Conservation (phyloP, 2,113 vertebrate species). For the Smithornis capensis region DNA sequence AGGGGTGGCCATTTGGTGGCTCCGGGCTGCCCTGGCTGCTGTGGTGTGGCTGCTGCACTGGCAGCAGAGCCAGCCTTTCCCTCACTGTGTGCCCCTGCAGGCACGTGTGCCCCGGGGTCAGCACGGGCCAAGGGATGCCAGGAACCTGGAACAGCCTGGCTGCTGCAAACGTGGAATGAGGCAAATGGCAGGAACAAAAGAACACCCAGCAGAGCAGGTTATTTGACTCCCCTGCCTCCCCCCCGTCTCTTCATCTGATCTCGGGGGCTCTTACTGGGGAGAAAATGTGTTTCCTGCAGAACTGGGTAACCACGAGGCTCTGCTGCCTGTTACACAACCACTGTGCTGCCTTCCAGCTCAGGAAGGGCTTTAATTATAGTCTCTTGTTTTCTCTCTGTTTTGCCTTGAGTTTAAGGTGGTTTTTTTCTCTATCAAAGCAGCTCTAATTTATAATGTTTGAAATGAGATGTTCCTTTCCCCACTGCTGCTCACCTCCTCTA, state of each 20-base stretch:
- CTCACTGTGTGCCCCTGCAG: no score
- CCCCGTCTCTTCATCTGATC: background rate
- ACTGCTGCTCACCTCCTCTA: background rate
- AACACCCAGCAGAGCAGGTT: background rate
- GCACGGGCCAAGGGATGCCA: background rate
- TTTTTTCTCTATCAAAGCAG: background rate
- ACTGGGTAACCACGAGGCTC: fast-evolving
- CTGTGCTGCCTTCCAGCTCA: background rate
- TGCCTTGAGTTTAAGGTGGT: background rate
- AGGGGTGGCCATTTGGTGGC: no score
- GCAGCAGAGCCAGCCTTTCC: background rate
- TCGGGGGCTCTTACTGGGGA: background rate
- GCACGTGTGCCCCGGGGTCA: no score
- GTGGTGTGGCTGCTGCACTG: background rate
- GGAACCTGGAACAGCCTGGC: background rate
- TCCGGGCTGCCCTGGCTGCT: background rate
- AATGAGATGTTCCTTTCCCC: background rate
- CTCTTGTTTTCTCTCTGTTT: background rate
- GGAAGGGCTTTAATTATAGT: background rate
- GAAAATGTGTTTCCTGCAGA: background rate
- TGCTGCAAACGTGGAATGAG: background rate
- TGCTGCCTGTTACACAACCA: background rate
- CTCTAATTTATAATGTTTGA: background rate
- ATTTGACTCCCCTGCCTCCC: background rate
- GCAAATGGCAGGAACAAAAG: background rate